Conservation (phyloP, 1,140 invertebrate genomes). For the Cydia splendana region DNA sequence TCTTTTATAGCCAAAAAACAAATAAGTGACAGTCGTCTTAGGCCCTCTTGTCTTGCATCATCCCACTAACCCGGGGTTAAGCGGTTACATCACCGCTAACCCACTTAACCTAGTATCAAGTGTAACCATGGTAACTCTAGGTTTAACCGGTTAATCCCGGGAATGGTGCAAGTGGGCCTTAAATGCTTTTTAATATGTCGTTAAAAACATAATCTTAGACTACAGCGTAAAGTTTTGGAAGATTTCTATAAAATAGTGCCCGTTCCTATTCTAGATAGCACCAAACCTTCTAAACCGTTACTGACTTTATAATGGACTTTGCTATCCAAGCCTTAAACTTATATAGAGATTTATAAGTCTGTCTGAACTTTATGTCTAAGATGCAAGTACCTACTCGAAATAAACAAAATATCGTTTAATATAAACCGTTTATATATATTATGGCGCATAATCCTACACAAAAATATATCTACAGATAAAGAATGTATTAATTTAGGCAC, state of each 20-base stretch:
- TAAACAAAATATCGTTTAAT: not conserved
- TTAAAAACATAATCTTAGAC: no score
- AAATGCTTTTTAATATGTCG: no score
- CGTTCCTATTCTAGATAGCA: not conserved
- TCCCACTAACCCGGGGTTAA: no score
- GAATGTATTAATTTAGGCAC: not conserved
- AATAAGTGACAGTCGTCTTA: no score
- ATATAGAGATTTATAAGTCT: not conserved
- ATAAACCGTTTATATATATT: no score
- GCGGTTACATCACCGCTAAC: no score
- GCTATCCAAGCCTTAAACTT: not conserved
- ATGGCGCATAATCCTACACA: not conserved
- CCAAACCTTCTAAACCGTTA: not conserved
- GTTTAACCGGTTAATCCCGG: no score
- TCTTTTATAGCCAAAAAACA: no score
- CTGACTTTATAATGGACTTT: not conserved
- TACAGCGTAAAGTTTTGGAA: not conserved
- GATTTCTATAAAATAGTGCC: not conserved
- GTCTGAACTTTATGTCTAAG: not conserved
- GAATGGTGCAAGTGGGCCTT: no score
- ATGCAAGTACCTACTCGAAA: not conserved
- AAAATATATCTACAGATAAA: not conserved
- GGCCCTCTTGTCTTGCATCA: no score
- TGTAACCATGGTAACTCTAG: no score
- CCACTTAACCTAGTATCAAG: no score